phyloP scores from a whole-genome alignment of 92 coral and sea anemone genomes.

The Palythoa grandis region DNA sequence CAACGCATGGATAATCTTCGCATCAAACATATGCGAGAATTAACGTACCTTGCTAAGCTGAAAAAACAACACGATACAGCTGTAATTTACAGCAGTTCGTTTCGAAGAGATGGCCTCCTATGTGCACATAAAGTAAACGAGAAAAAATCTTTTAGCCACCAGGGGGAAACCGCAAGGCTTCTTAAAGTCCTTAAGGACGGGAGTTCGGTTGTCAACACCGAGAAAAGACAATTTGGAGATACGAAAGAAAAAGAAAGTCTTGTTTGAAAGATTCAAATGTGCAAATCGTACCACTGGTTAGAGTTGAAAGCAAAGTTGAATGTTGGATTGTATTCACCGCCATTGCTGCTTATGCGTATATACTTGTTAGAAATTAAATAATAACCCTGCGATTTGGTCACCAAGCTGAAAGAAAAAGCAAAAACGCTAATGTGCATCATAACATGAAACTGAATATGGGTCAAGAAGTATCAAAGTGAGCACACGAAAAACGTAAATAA shows the following conservation, averaged over 20 bases:
- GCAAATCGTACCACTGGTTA: slow-evolving; percentile 52
- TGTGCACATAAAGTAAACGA: not conserved
- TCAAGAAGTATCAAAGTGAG: too few relatives aligned
- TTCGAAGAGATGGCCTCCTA: slow-evolving; percentile 8
- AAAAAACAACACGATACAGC: slow-evolving; percentile 7
- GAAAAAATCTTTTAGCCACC: not conserved
- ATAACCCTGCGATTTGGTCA: slow-evolving; percentile 64
- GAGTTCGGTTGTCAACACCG: not conserved
- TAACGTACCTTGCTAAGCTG: slow-evolving; percentile 23
- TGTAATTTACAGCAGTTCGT: not conserved
- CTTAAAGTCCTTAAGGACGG: not conserved
- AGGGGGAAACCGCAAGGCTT: not conserved
- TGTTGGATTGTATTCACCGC: slow-evolving; percentile 37
- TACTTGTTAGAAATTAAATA: slow-evolving; percentile 14
- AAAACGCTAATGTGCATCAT: too few relatives aligned
- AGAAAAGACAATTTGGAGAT: not conserved
- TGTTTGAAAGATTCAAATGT: slow-evolving; percentile 4
- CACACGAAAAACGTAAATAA: too few relatives aligned
- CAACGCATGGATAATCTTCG: slow-evolving; percentile 19
- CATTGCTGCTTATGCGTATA: slow-evolving; percentile 39
- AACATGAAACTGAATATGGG: too few relatives aligned
- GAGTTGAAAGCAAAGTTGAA: slow-evolving; percentile 31
- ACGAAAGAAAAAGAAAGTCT: slow-evolving; percentile 38
- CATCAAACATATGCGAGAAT: slow-evolving; percentile 27
- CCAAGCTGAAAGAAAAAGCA: slow-evolving; percentile 14